These are phyloP conservation scores for Drosophila miranda DNA, from an alignment of 1,140 invertebrate genomes.

Conservation along the genomic window DNA sequence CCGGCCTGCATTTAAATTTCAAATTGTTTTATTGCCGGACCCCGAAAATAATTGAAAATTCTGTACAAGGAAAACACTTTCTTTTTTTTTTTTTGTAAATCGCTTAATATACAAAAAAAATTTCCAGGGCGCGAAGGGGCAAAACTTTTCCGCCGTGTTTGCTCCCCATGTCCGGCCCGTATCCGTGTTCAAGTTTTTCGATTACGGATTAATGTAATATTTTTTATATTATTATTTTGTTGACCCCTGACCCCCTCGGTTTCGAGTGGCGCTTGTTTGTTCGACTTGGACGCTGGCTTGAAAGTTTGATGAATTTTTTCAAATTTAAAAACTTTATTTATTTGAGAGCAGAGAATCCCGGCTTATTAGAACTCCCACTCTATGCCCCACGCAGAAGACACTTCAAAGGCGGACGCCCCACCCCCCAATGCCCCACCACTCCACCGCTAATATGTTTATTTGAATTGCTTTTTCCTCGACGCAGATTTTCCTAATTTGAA, in stretches of 20 bases:
- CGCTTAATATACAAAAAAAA: slow-evolving; percentile 70
- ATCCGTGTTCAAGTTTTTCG: slow-evolving; percentile 69
- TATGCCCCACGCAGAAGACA: slow-evolving; percentile 1
- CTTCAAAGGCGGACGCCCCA: slow-evolving; percentile 38
- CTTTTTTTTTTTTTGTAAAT: slow-evolving; percentile 68
- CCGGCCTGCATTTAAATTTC: slow-evolving; percentile 72
- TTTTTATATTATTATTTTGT: slow-evolving; percentile 61
- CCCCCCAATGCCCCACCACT: slow-evolving; percentile 1
- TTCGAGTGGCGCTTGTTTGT: slow-evolving; percentile 41
- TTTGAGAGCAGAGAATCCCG: slow-evolving; percentile 40
- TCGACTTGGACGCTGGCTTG: slow-evolving; percentile 55
- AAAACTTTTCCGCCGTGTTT: slow-evolving; percentile 68
- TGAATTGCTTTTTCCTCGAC: slow-evolving; percentile 28
- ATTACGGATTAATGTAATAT: slow-evolving; percentile 80
- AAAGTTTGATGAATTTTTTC: slow-evolving; percentile 80
- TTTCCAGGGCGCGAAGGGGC: slow-evolving; percentile 42
- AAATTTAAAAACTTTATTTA: slow-evolving; percentile 81
- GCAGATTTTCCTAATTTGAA: slow-evolving; percentile 20
- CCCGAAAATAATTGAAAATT: slow-evolving; percentile 73
- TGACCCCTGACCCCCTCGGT: slow-evolving; percentile 24
- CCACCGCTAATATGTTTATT: slow-evolving; percentile 34
- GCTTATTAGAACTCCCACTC: slow-evolving; percentile 56
- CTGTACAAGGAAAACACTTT: slow-evolving; percentile 75
- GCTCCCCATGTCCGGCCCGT: not conserved
- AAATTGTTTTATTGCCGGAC: slow-evolving; percentile 73